Conservation (phyloP, 2,888 invertebrate species). For the Eristalis intricaria region DNA sequence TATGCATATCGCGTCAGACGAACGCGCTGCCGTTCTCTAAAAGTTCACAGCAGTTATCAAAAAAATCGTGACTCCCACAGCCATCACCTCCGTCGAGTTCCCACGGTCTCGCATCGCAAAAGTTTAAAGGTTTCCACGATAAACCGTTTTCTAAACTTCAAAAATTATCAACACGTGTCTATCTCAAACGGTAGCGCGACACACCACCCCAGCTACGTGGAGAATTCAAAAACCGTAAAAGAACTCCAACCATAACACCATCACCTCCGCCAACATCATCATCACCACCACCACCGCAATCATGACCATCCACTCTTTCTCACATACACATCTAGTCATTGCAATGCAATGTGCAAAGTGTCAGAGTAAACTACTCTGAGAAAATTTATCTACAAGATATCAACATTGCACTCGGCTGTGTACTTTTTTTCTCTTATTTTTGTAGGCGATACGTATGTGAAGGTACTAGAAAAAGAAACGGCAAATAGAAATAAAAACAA, state of each 20-base stretch:
- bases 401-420: constrained; percentile 33
- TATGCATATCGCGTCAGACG: not conserved
- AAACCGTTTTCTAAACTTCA: constrained; percentile 17
- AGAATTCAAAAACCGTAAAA: constrained; percentile 16
- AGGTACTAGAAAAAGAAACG: not conserved
- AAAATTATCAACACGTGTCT: constrained; percentile 44
- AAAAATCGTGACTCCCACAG: not conserved
- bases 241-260: not conserved
- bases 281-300: not conserved
- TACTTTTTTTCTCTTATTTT: constrained; percentile 2
- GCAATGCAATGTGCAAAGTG: constrained; percentile 42
- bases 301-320: not conserved
- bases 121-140: constrained; percentile 16
- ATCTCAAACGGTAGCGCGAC: constrained; percentile 14
- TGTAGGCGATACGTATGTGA: constrained; percentile 18
- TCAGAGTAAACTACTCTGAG: constrained; percentile 48
- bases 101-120: not conserved
- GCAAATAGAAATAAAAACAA: constrained; percentile 7
- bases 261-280: not conserved
- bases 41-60: not conserved
- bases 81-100: not conserved
- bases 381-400: constrained; percentile 58
- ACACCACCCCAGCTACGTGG: constrained; percentile 1
- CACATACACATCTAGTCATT: constrained; percentile 12
- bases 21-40: not conserved